phyloP scores from a whole-genome alignment of 2,797 vertebrate genomes.

The Harpagifer antarcticus region DNA sequence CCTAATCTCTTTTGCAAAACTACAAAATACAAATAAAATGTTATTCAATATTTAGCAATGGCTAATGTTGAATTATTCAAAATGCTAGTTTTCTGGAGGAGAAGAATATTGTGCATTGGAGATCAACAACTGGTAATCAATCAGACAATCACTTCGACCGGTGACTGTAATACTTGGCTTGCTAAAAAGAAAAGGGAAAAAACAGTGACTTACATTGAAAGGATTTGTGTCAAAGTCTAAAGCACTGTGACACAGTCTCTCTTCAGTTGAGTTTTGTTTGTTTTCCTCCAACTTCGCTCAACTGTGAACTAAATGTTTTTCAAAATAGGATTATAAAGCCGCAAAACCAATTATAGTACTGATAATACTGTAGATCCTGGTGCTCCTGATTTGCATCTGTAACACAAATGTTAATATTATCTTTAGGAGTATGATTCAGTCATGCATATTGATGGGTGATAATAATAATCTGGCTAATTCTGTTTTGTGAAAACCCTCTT shows the following conservation, averaged over 20 bases:
- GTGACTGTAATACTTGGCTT: conserved; percentile 14
- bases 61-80: background rate
- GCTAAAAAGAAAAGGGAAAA: conserved; percentile 15
- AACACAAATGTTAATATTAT: conserved; percentile 49
- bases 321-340: conserved; percentile 16
- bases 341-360: conserved; percentile 27
- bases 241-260: background rate
- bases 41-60: conserved; percentile 8
- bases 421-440: conserved; percentile 49
- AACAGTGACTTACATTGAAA: background rate
- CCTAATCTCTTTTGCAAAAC: background rate
- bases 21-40: background rate
- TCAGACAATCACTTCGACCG: conserved; percentile 20
- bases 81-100: background rate
- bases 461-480: conserved; percentile 62
- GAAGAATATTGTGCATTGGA: background rate
- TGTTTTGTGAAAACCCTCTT: conserved; percentile 40
- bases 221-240: conserved; percentile 8
- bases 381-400: conserved; percentile 38
- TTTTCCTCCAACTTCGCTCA: background rate
- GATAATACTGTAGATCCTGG: conserved; percentile 17
- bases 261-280: background rate
- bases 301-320: conserved; percentile 19
- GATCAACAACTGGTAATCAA: conserved; percentile 20
- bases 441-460: conserved; percentile 62